phyloP scores from a whole-genome alignment of 2,113 vertebrate genomes.

The Zosterops hypoxanthus region DNA sequence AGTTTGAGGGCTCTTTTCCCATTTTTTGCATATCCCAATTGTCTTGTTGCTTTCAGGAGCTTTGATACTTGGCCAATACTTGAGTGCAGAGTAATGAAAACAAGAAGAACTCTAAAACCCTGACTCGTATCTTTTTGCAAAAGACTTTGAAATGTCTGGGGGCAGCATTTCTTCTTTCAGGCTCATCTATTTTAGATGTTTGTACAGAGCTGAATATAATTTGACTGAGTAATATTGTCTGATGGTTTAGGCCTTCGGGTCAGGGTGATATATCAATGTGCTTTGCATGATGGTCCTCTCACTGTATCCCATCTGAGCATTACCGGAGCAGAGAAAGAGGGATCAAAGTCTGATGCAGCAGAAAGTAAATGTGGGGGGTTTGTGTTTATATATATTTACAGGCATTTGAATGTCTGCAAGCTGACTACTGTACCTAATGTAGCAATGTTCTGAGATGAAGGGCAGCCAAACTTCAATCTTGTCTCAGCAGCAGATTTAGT shows the following conservation, averaged over 20 bases:
- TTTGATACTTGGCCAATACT: background rate
- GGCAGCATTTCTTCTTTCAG: constrained; percentile 20
- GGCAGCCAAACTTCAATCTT: background rate
- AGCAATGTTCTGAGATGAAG: background rate
- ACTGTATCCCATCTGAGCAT: background rate
- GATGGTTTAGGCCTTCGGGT: background rate
- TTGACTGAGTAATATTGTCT: background rate
- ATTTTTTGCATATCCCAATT: background rate
- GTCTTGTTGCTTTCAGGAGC: constrained; percentile 4
- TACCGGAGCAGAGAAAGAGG: background rate
- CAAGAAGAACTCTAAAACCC: constrained; percentile 35
- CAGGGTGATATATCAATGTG: background rate
- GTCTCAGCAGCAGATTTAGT: background rate
- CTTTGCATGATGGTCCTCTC: background rate
- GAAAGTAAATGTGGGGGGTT: background rate
- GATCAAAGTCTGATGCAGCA: background rate
- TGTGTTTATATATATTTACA: background rate
- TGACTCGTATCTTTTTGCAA: background rate
- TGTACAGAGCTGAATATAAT: background rate
- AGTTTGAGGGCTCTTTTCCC: background rate
- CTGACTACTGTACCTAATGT: background rate
- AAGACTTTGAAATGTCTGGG: constrained; percentile 41
- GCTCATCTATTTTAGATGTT: constrained; percentile 12
- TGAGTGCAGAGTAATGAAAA: constrained; percentile 33
- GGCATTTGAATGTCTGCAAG: background rate